phyloP scores from a whole-genome alignment of 2,888 invertebrate genomes.

The Polia nebulosa region DNA sequence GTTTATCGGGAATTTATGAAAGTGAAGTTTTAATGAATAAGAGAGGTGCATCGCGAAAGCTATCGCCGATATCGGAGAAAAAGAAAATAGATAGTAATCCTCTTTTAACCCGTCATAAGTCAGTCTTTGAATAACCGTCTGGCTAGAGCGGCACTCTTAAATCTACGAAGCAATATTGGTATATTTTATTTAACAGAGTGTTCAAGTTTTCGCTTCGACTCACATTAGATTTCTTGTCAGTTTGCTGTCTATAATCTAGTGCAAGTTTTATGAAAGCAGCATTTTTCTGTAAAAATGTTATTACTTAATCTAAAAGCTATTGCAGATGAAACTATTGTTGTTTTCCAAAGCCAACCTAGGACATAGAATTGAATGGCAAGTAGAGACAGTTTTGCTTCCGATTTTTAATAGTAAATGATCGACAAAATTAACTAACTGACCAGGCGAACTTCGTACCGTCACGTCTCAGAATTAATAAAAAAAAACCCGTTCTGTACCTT shows the following conservation, averaged over 20 bases:
- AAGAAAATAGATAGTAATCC: slow-evolving; percentile 14
- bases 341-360: not conserved
- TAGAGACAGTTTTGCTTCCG: not conserved
- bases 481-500: no score
- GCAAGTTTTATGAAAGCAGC: not conserved
- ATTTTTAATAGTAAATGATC: no score
- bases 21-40: slow-evolving; percentile 24
- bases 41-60: not conserved
- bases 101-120: slow-evolving; percentile 5
- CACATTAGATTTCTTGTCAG: slow-evolving; percentile 3
- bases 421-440: no score
- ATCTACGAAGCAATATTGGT: slow-evolving; percentile 22
- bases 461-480: no score
- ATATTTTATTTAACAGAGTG: slow-evolving; percentile 9
- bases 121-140: slow-evolving; percentile 12
- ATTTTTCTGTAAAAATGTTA: not conserved
- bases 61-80: slow-evolving; percentile 9
- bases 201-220: slow-evolving; percentile 2
- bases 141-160: slow-evolving; percentile 4
- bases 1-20: slow-evolving; percentile 4
- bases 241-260: slow-evolving; percentile 6
- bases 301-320: not conserved
- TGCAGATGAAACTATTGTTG: not conserved
- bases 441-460: no score
- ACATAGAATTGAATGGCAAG: not conserved